Percentiles rank a stretch among this genome's conserved stretches.
Conservation (phyloP, 2,113 vertebrate species). For the Clarias gariepinus region DNA sequence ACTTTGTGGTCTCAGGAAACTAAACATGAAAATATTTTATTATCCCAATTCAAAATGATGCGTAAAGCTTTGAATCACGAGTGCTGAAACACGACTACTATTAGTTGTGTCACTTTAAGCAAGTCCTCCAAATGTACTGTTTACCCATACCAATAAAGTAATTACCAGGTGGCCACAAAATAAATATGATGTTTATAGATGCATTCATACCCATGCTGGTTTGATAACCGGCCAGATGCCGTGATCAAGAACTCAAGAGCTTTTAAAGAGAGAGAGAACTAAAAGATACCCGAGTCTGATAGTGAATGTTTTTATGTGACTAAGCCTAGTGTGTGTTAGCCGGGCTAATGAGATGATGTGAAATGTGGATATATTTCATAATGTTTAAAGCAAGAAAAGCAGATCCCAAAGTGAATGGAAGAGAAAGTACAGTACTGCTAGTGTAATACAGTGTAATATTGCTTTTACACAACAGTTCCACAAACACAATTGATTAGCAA, state of each 20-base stretch:
- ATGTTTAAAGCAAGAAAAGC: not conserved
- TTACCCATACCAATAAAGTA: not conserved
- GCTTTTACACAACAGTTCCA: too few species aligned
- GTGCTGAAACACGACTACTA: not conserved
- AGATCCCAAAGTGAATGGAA: not conserved
- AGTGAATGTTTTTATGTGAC: not conserved
- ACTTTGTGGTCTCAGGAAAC: not conserved
- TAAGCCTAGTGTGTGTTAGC: not conserved
- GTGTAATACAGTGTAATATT: too few species aligned
- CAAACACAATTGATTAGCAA: too few species aligned
- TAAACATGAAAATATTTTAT: not conserved
- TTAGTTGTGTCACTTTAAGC: not conserved
- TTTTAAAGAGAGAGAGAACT: not conserved
- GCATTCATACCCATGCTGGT: not conserved
- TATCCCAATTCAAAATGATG: not conserved
- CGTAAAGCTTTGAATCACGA: not conserved
- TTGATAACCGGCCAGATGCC: not conserved
- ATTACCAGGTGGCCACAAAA: not conserved
- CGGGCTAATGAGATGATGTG: not conserved
- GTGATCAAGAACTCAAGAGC: not conserved
- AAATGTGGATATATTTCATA: not conserved
- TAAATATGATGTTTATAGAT: not conserved
- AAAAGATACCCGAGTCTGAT: not conserved
- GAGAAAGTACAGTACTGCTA: not conserved
- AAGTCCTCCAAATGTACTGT: not conserved